phyloP scores from a whole-genome alignment of 1,140 invertebrate species.

The Drosophila santomea region DNA sequence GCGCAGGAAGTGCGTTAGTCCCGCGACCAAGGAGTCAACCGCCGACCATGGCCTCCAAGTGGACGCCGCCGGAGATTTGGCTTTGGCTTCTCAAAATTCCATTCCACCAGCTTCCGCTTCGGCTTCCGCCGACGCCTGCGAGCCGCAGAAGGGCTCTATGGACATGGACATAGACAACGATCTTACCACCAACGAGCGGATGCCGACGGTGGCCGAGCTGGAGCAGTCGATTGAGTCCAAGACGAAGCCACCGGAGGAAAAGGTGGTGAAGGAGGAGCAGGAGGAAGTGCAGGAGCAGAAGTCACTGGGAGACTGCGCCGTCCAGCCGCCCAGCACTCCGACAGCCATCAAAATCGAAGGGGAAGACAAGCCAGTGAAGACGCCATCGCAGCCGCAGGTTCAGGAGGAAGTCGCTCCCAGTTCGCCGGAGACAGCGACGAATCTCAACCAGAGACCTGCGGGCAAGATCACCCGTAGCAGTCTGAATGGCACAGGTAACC shows the following conservation, averaged over 20 bases:
- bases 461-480: slow-evolving; percentile 65
- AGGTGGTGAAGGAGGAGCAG: slow-evolving; percentile 6
- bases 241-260: background rate
- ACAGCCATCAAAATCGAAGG: slow-evolving; percentile 20
- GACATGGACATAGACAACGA: slow-evolving; percentile 54
- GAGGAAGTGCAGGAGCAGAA: background rate
- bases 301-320: background rate
- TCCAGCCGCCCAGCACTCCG: background rate
- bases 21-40: slow-evolving; percentile 1
- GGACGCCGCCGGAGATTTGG: background rate
- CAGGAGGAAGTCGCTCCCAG: slow-evolving; percentile 24
- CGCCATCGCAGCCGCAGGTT: background rate
- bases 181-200: slow-evolving; percentile 55
- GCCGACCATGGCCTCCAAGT: background rate
- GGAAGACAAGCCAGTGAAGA: slow-evolving; percentile 16
- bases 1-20: slow-evolving; percentile 40
- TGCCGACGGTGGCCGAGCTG: slow-evolving; percentile 49
- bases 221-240: slow-evolving; percentile 24
- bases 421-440: slow-evolving; percentile 11
- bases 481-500: slow-evolving; percentile 43
- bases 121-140: background rate
- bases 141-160: background rate
- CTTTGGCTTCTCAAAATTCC: background rate
- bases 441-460: slow-evolving; percentile 3
- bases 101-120: background rate